A percentile compares a stretch with the other conserved stretches of the same genome.
These are phyloP conservation scores for Halictus quadricinctus DNA, from an alignment of 2,888 invertebrate genomes.

Conservation along the genomic window DNA sequence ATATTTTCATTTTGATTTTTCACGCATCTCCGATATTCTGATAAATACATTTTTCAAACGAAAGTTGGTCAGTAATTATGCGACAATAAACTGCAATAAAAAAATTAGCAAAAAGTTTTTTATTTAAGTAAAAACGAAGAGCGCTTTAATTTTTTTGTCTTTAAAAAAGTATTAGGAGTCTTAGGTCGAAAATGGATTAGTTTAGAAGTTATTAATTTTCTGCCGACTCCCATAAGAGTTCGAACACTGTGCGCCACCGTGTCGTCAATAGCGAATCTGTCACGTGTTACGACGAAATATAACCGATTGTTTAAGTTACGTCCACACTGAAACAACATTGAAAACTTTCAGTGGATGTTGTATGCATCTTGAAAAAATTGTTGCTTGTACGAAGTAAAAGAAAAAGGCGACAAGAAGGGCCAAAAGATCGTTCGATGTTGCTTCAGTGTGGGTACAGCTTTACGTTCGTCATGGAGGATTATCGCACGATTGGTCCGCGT, in stretches of 20 bases:
- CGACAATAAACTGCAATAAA: neutral
- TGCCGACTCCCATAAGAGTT: no score
- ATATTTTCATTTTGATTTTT: neutral
- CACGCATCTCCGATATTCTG: neutral
- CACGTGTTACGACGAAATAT: neutral
- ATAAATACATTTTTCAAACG: neutral
- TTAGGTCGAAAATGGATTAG: no score
- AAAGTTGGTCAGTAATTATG: neutral
- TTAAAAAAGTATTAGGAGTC: no score
- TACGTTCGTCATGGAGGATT: neutral
- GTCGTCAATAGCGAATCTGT: neutral
- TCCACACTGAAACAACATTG: neutral
- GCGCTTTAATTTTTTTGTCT: neutral
- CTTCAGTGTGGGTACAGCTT: neutral
- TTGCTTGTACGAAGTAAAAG: neutral
- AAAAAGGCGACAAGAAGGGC: neutral
- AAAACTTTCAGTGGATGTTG: neutral
- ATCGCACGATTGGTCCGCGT: neutral
- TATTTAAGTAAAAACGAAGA: neutral
- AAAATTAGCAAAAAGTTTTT: neutral
- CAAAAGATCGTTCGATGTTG: no score
- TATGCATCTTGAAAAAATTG: neutral
- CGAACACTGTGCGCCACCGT: neutral
- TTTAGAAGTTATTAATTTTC: no score
- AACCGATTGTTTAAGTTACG: neutral